These are phyloP conservation scores for Thymallus thymallus DNA, from an alignment of 2,113 vertebrate species.

Conservation along the genomic window DNA sequence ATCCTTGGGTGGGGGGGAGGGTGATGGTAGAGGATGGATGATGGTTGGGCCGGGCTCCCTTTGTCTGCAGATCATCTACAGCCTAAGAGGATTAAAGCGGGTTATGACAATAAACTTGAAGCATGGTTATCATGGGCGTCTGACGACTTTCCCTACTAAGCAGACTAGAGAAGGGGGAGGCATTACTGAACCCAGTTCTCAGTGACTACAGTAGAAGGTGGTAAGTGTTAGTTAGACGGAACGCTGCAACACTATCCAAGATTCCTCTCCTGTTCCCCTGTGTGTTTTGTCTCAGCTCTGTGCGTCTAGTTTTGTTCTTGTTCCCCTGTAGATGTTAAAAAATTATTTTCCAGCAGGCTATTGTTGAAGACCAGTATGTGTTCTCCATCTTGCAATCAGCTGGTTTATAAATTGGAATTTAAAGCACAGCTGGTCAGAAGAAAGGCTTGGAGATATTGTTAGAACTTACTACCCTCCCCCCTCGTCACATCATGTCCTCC, in stretches of 20 bases:
- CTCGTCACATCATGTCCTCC: not conserved
- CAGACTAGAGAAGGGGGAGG: too few species aligned
- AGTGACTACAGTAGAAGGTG: not conserved
- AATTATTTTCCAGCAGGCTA: not conserved
- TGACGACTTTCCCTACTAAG: not conserved
- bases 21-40: not conserved
- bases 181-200: not conserved
- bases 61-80: constrained; percentile 63
- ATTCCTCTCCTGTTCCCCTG: not conserved
- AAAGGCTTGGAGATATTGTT: not conserved
- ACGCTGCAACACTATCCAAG: constrained; percentile 8
- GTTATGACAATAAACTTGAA: constrained; percentile 60
- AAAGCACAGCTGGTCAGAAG: not conserved
- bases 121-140: constrained; percentile 42
- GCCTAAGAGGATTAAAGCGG: constrained; percentile 65
- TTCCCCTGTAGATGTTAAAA: constrained; percentile 16
- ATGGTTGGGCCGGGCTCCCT: constrained; percentile 28
- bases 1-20: too few species aligned
- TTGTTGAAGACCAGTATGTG: not conserved
- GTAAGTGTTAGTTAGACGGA: not conserved
- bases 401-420: not conserved
- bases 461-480: constrained; percentile 16
- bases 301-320: constrained; percentile 25
- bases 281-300: not conserved
- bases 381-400: not conserved